Evolutionary conservation across 2,113 vertebrate genomes (phyloP).

Genomic region (Otocyon megalotis): DNA sequence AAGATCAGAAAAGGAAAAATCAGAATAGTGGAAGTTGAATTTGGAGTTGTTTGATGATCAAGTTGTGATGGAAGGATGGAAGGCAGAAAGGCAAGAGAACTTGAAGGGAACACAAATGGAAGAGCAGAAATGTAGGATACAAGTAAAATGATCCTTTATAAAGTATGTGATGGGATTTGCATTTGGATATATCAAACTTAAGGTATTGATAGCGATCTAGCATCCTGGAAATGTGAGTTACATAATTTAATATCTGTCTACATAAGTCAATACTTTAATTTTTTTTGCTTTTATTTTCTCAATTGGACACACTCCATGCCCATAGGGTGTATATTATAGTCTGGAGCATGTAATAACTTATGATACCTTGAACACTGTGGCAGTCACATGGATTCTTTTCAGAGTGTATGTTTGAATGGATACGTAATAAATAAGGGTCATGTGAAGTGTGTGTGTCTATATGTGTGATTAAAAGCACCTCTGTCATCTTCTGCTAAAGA

Average conservation of each 20-base stretch:
- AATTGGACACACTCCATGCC: neutral
- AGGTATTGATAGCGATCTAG: neutral
- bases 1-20: neutral
- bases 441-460: neutral
- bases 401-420: neutral
- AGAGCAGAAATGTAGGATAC: neutral
- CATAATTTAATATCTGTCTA: neutral
- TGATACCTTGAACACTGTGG: neutral
- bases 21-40: neutral
- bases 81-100: neutral
- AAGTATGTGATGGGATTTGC: neutral
- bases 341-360: neutral
- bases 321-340: neutral
- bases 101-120: neutral
- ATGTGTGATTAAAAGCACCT: neutral
- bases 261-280: neutral
- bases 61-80: neutral
- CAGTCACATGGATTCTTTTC: neutral
- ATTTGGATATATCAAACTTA: neutral
- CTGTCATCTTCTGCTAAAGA: slow-evolving; percentile 9
- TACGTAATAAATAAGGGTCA: neutral
- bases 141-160: neutral
- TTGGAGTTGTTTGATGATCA: neutral
- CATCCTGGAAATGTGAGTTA: neutral
- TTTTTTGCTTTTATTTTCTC: neutral